phyloP scores from a whole-genome alignment of 2,113 vertebrate genomes.

The Megaceryle torquata region DNA sequence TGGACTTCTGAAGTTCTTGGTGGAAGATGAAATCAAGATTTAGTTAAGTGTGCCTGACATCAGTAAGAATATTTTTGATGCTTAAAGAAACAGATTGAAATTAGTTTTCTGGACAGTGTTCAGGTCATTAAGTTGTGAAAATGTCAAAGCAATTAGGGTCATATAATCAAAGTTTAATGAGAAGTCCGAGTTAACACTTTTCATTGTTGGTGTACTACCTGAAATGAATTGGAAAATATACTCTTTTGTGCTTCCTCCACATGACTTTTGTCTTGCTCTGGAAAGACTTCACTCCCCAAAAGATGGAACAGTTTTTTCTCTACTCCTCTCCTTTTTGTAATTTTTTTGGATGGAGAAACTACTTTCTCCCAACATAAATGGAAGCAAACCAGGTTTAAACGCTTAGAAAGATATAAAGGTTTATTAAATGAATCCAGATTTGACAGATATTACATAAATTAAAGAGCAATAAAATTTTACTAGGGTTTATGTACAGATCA shows the following conservation, averaged over 20 bases:
- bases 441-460: conserved; percentile 66
- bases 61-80: background rate
- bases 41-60: background rate
- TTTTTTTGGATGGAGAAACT: background rate
- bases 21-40: background rate
- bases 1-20: background rate
- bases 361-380: background rate
- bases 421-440: conserved; percentile 66
- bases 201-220: background rate
- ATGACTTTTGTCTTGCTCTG: background rate
- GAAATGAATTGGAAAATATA: background rate
- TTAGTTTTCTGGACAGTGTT: background rate
- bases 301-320: background rate
- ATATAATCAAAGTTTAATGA: background rate
- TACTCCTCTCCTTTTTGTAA: rapidly evolving
- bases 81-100: background rate
- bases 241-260: background rate
- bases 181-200: background rate
- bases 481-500: conserved; percentile 72
- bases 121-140: background rate
- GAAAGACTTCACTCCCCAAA: background rate
- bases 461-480: conserved; percentile 66
- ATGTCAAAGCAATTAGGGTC: background rate
- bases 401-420: conserved; percentile 69
- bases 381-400: background rate